These are phyloP conservation scores for Xiphophorus hellerii DNA, from an alignment of 2,113 vertebrate species.

Conservation along the genomic window DNA sequence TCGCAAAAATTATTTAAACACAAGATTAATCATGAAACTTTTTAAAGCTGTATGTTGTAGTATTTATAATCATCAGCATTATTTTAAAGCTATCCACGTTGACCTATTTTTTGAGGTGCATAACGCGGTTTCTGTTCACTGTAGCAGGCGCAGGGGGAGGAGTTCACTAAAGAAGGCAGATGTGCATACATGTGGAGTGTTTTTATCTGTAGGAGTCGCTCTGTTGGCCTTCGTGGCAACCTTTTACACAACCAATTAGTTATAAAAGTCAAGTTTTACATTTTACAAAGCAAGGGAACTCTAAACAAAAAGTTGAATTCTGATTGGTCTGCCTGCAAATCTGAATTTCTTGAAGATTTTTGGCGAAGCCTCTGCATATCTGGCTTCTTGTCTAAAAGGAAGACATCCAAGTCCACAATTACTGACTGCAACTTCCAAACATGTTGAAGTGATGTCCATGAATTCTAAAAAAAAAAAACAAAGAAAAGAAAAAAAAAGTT, in stretches of 20 bases:
- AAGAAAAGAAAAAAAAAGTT: background rate
- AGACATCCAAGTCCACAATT: background rate
- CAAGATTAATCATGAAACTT: too few species aligned
- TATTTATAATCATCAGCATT: background rate
- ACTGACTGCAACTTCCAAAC: background rate
- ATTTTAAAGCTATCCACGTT: background rate
- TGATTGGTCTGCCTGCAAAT: background rate
- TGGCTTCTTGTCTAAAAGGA: background rate
- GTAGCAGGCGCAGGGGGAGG: conserved; percentile 28
- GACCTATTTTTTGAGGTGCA: conserved; percentile 3
- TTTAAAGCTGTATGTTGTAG: background rate
- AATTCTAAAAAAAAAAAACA: background rate
- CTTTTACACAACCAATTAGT: conserved; percentile 14
- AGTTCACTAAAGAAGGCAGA: conserved; percentile 59
- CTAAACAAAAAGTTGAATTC: background rate
- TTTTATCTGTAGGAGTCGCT: conserved; percentile 63
- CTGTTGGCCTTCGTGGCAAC: conserved; percentile 52
- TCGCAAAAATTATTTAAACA: too few species aligned
- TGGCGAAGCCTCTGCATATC: background rate
- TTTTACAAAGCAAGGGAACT: background rate
- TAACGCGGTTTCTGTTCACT: conserved; percentile 31
- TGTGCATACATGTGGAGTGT: conserved; percentile 75
- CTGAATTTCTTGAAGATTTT: background rate
- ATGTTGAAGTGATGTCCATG: background rate
- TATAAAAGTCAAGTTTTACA: background rate